These are phyloP conservation scores for Stenichneumon culpator DNA, from an alignment of 2,888 invertebrate genomes.

Conservation along the genomic window DNA sequence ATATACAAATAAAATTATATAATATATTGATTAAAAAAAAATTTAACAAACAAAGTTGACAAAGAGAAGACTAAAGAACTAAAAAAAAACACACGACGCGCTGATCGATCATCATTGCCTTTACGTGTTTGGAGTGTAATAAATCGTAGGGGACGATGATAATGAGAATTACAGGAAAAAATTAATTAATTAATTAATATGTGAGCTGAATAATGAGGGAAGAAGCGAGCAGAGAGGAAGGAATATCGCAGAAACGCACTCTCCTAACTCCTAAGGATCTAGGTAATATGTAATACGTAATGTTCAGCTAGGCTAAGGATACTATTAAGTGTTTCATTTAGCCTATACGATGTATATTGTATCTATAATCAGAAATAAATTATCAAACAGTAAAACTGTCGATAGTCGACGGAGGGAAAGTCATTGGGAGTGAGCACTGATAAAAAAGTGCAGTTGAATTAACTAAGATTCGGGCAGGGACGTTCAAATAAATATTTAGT, in stretches of 20 bases:
- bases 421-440: not conserved
- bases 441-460: too few species aligned
- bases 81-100: constrained; percentile 42
- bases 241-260: constrained; percentile 46
- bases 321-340: constrained; percentile 82
- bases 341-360: constrained; percentile 82
- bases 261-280: constrained; percentile 70
- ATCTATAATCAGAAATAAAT: constrained; percentile 81
- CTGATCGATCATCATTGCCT: constrained; percentile 66
- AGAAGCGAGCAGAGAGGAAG: constrained; percentile 8
- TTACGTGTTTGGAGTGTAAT: constrained; percentile 55
- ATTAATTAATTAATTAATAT: not conserved
- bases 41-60: not conserved
- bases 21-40: constrained; percentile 38
- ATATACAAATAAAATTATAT: constrained; percentile 45
- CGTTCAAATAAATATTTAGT: too few species aligned
- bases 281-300: constrained; percentile 74
- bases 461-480: too few species aligned
- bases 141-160: constrained; percentile 47
- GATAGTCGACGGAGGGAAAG: not conserved
- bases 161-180: constrained; percentile 34
- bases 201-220: constrained; percentile 20
- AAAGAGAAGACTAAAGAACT: not conserved
- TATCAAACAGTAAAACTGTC: constrained; percentile 73
- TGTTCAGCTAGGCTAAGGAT: constrained; percentile 79